Conservation (phyloP, 2,888 invertebrate genomes). For the Drosophila anomelani region DNA sequence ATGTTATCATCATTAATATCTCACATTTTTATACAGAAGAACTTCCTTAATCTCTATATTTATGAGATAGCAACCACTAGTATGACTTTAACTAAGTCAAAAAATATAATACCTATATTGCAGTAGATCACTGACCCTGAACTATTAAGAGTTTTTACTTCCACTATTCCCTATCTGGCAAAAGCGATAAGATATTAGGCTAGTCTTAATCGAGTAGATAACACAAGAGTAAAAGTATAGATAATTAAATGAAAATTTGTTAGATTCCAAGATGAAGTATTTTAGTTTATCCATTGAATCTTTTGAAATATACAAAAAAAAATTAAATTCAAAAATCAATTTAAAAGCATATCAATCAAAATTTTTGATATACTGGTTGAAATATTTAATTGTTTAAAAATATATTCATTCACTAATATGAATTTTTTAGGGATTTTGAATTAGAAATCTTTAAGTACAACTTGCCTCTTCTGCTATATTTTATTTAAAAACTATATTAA, state of each 20-base stretch:
- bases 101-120: not conserved
- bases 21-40: not conserved
- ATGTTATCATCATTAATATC: not conserved
- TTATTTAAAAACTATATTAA: no score
- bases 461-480: no score
- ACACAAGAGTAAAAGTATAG: not conserved
- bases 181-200: constrained; percentile 18
- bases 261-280: not conserved
- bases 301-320: no score
- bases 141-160: not conserved
- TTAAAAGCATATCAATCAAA: no score
- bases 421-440: no score
- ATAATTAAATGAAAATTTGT: not conserved
- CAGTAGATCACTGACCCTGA: constrained; percentile 3
- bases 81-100: not conserved
- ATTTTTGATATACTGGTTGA: no score
- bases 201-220: not conserved
- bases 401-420: no score
- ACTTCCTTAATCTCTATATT: no score
- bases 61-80: not conserved
- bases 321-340: no score
- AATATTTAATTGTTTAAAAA: no score
- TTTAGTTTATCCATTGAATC: not conserved
- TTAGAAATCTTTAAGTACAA: no score
- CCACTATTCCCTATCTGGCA: not conserved